Conservation (phyloP, 2,113 vertebrate genomes). For the Malurus elegans region DNA sequence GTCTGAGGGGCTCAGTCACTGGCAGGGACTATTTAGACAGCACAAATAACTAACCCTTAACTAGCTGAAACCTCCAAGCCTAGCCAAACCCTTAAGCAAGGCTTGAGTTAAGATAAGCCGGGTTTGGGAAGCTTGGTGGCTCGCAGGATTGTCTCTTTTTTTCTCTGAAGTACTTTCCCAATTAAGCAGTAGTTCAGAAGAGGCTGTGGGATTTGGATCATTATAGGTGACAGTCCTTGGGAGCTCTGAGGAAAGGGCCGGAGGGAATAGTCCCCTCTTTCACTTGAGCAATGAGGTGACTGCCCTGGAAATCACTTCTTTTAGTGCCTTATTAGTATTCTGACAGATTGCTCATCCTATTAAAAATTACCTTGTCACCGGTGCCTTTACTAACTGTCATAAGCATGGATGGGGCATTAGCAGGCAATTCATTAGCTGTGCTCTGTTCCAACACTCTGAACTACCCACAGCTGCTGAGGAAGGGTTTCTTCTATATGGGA, state of each 20-base stretch:
- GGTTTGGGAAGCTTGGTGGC: background rate
- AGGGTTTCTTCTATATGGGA: background rate
- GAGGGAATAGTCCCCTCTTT: slow-evolving; percentile 23
- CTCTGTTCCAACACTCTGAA: background rate
- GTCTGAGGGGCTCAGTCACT: background rate
- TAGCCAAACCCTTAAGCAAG: background rate
- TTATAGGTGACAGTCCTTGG: slow-evolving; percentile 21
- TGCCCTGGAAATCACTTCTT: slow-evolving; percentile 19
- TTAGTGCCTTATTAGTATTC: slow-evolving; percentile 63
- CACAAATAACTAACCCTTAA: background rate
- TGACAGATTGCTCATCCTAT: slow-evolving; percentile 40
- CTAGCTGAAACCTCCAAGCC: background rate
- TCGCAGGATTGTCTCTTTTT: background rate
- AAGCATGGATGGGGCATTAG: slow-evolving; percentile 34
- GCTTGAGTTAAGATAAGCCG: background rate
- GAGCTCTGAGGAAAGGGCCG: background rate
- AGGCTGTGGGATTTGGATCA: background rate
- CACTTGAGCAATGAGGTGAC: slow-evolving; percentile 10
- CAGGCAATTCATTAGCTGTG: slow-evolving; percentile 35
- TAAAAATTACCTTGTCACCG: slow-evolving; percentile 49
- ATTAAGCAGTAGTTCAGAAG: slow-evolving; percentile 17
- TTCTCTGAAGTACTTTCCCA: background rate
- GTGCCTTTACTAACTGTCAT: slow-evolving; percentile 41
- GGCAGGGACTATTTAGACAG: background rate
- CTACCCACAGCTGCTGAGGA: background rate